These are phyloP conservation scores for Hetaerina americana DNA, from an alignment of 1,140 invertebrate genomes.

Conservation along the genomic window DNA sequence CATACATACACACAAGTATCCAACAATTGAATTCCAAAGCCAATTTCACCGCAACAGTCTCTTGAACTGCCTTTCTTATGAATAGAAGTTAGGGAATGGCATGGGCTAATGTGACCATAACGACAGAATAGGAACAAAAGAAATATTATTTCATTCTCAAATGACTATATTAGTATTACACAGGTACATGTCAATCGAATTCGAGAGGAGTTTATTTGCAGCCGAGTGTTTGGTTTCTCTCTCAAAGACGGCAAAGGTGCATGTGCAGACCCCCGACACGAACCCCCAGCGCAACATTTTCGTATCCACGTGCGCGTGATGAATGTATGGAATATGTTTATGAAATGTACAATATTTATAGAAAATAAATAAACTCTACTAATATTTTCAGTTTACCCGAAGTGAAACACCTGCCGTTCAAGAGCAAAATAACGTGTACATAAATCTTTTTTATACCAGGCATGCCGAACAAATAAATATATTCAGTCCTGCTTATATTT, in stretches of 20 bases:
- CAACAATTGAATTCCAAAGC: neutral
- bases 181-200: too few relatives aligned
- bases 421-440: neutral
- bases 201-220: too few relatives aligned
- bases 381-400: neutral
- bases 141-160: too few relatives aligned
- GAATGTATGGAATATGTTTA: too few relatives aligned
- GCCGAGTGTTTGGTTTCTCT: too few relatives aligned
- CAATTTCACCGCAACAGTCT: neutral
- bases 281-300: too few relatives aligned
- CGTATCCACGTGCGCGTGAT: too few relatives aligned
- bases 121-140: too few relatives aligned
- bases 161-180: too few relatives aligned
- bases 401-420: neutral
- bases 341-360: neutral
- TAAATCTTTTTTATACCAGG: neutral
- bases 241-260: too few relatives aligned
- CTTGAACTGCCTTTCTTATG: neutral
- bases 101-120: too few relatives aligned
- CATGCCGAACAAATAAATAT: neutral
- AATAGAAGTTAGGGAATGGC: neutral
- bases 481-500: neutral
- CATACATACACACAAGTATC: neutral
- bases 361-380: neutral
- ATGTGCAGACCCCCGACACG: too few relatives aligned